Evolutionary conservation across 2,888 invertebrate species (phyloP), one percentile per base, ranked within the genome.

Genomic region (Koerneria pararmatus): DNA sequence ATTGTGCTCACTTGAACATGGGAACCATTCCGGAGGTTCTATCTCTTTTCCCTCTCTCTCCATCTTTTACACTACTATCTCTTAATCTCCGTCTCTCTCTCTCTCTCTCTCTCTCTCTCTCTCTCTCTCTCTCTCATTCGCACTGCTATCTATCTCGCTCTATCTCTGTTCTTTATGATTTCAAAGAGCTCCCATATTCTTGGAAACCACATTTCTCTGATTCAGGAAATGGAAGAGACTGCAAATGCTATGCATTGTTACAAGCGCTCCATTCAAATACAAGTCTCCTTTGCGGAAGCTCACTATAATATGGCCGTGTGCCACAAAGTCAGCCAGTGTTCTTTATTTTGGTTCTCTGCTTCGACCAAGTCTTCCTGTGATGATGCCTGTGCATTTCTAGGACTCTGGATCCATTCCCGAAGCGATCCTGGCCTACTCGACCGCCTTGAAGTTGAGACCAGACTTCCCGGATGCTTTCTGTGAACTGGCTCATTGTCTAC

Each of bases 1-100:
- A 97, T 60, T 98, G 99, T 87, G 98, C 98, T 11, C 97, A 95
- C 84, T 94, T 94, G 73, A 98, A 98, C 85, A 97, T 98, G 97
- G 98, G 98, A 54, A 98, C 98, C 84, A 95, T 97, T 1, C 86
- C 98, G 68, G 94, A 97, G 24, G 24, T 49, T 49, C 32, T 31
- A 31, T 22, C n/a, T 58, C 58, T 19, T 11, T 24, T n/a, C 3
- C 1, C 1, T n/a, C 19, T n/a, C 58, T 15, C 31, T 60, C 34
- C 60, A 5, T 29, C 19, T 31, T 22, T 2, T 6, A 2, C 4
- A 3, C 32, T 34, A 48, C 60, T n/a, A 5, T 22, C 22, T 35
- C 15, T 19, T 32, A 31, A 29, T 5, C 2, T 46, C 46, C 2
- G 27, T 22, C 35, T 3, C 48, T 29, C 19, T 1, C 46, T 60